Base-by-base conservation (phyloP, 2,888 invertebrate species). In the Megalurothrips usitatus region DNA sequence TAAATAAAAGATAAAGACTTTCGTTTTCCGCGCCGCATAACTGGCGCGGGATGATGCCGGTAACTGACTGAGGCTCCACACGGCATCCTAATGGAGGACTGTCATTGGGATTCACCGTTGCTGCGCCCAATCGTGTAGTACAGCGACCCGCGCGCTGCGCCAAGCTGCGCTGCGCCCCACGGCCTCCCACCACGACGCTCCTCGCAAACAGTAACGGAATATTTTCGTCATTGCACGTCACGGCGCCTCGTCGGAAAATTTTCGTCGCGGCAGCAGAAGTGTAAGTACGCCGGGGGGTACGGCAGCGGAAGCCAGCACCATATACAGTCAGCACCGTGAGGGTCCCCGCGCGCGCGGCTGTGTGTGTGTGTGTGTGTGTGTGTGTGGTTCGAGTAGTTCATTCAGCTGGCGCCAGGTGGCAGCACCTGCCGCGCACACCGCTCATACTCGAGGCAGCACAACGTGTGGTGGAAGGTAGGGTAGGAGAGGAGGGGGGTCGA, bases 1-100 rank as follows among this genome's bases (percentile, higher is more conserved):
- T 75, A 75, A 26, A 75, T 75, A 75, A 75, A 75, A 75, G 68
- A 75, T 75, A 26, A 12, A 75, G 68, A 75, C 68, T 75, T 75
- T 75, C 68, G 68, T 75, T 75, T 75, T 75, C 68, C 17, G 17
- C 14, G 19, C 58, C 17, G 58, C 68, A 75, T 75, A 26, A 58
- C 11, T n/a, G n/a, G 17, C 58, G 19, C 14, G 6, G 34, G 34
- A 43, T 43, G 34, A 58, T 23, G 68, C 4, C 23, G n/a, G 68
- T 23, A 68, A 68, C 68, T 68, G 68, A 68, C 68, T 23, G n/a
- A 68, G 68, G 68, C 68, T 26, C 23, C 52, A 58, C 58, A 17
- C 68, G 68, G 68, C 68, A 75, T 75, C 68, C 26, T 26, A 75
- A 75, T 26, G 68, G 19, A 58, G 58, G 6, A 19, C 34, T 4